Percentiles rank a stretch among this genome's conserved stretches.
Conservation (phyloP, 2,888 invertebrate genomes). For the Eristalinus aeneus region DNA sequence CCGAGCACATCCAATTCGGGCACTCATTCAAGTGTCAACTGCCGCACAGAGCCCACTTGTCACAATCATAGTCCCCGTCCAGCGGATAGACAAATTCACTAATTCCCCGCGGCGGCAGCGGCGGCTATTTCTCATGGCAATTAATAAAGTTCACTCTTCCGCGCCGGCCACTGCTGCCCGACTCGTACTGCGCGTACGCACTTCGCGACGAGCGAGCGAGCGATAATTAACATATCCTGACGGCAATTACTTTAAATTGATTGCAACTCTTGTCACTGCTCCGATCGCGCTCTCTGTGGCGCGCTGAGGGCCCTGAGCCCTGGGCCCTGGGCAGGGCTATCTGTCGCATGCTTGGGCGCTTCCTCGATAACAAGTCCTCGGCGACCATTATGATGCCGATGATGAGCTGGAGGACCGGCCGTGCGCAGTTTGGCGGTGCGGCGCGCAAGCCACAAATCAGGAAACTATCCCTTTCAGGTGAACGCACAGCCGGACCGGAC, state of each 20-base stretch:
- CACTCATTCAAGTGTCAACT: not conserved
- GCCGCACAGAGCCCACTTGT: not conserved
- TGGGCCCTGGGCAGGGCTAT: slow-evolving; percentile 1
- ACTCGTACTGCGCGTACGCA: not conserved
- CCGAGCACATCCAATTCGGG: not conserved
- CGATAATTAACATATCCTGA: slow-evolving; percentile 70
- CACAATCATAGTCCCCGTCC: not conserved
- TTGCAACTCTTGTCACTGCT: slow-evolving; percentile 66
- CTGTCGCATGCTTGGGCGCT: slow-evolving; percentile 58
- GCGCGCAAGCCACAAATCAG: slow-evolving; percentile 41
- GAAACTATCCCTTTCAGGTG: slow-evolving; percentile 70
- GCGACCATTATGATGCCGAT: not conserved
- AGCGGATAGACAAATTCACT: not conserved
- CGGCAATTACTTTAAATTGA: slow-evolving; percentile 71
- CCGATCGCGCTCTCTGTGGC: slow-evolving; percentile 37
- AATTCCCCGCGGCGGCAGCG: not conserved
- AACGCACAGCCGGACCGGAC: slow-evolving; percentile 18
- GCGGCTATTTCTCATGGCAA: slow-evolving; percentile 45
- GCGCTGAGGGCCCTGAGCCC: not conserved
- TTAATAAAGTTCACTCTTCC: slow-evolving; percentile 44
- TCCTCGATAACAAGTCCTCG: slow-evolving; percentile 53
- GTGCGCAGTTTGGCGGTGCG: not conserved
- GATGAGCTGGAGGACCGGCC: not conserved
- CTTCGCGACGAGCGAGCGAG: slow-evolving; percentile 21
- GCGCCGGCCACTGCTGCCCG: not conserved